Percentiles rank a stretch among this genome's conserved stretches.
Evolutionary conservation across 2,113 vertebrate genomes (phyloP).

Genomic region (Rhinolophus sinicus): DNA sequence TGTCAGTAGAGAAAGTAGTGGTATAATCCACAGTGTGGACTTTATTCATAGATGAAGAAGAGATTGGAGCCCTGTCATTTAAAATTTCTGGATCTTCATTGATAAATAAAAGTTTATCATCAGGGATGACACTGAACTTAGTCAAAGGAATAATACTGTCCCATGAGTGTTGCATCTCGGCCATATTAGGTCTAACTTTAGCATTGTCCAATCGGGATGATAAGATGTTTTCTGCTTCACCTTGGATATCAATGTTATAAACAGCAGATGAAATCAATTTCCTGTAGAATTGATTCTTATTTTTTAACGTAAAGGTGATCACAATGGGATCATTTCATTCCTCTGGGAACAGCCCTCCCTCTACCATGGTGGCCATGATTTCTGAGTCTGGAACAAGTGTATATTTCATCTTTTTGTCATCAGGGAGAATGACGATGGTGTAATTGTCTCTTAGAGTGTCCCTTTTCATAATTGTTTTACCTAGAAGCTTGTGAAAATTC

Average conservation of each 20-base stretch:
- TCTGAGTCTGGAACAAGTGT: background rate
- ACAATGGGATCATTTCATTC: background rate
- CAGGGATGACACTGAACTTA: background rate
- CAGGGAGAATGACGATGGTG: background rate
- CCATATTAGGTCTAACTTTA: background rate
- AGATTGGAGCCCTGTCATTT: background rate
- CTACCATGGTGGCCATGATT: background rate
- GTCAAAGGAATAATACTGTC: background rate
- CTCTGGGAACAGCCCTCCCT: background rate
- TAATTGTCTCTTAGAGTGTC: background rate
- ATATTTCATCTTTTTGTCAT: conserved; percentile 8
- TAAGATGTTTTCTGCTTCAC: background rate
- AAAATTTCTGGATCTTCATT: conserved; percentile 17
- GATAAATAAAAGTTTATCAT: background rate
- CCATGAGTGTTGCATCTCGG: background rate
- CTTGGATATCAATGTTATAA: background rate
- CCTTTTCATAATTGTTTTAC: background rate
- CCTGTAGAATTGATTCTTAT: background rate
- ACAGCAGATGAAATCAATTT: background rate
- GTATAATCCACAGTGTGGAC: background rate
- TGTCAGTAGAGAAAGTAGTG: background rate
- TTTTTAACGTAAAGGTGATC: background rate
- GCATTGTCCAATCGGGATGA: background rate
- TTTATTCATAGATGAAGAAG: background rate
- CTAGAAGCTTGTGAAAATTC: background rate